Base-by-base conservation (phyloP, 2,888 invertebrate species). In the Hirudinaria manillensis region DNA sequence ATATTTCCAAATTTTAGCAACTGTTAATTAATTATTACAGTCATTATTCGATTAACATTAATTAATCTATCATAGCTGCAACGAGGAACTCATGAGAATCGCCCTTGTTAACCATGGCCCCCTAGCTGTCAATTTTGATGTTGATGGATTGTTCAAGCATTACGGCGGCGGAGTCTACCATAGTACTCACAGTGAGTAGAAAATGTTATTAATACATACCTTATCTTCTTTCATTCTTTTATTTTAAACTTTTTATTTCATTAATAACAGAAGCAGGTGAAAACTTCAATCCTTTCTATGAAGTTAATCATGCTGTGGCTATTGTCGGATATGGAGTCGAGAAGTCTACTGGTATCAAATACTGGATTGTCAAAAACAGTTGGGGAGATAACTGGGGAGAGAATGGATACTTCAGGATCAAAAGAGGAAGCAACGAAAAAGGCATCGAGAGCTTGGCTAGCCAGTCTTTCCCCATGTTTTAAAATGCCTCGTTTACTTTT, bases 81-180 rank as follows among this genome's bases (percentile, higher is more conserved):
- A 86, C 77, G 87, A 87, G 78, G 83, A 83, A 16, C 77, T 83
- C 67, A 87, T 88, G 87, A 83, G 80, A 77, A 74, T 85, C 34
- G 84, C 84, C n/a, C 79, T 87, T 53, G 83, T 86, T 7, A 78
- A 84, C 32, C 82, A 85, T 75, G 87, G 87, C 0, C 87, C 87
- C 0, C 77, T 87, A 56, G 82, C 86, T 7, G 85, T 88, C 0
- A 83, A 85, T 0, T 86, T 88, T 79, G 84, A 86, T 77, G 87
- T 87, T 10, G 86, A 86, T 78, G 76, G 79, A 36, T 87, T 87
- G 77, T 85, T 85, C 77, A 77, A 80, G 78, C 71, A 79, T 34
- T 80, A 80, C 73, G 80, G 81, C 73, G 79, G 81, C 6, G 88
- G 88, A 0, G 82, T 88, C 65, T 87, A 88, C 79, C 86, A 86